Evolutionary conservation across 2,797 vertebrate genomes (phyloP).

Genomic region (Vipera ursinii): DNA sequence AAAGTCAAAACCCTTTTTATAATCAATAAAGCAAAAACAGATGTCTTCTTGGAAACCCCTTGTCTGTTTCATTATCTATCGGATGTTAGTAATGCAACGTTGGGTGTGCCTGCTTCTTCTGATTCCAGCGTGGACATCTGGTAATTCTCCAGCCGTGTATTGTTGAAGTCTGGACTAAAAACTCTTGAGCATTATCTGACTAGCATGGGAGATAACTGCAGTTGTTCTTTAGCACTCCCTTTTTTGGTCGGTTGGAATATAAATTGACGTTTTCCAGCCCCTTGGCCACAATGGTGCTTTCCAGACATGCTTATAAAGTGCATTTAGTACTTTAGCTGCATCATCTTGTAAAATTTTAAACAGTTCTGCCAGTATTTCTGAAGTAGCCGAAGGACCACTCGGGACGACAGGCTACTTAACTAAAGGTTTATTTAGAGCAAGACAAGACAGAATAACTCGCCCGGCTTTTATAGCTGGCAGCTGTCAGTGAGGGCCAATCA

Average conservation of each 20-base stretch:
- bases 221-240: not conserved
- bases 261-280: not conserved
- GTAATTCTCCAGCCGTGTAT: not conserved
- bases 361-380: not conserved
- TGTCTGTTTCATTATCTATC: not conserved
- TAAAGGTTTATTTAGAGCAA: no score
- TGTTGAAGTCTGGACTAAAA: not conserved
- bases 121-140: not conserved
- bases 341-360: not conserved
- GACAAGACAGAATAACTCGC: no score
- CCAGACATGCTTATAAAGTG: not conserved
- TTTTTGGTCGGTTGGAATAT: not conserved
- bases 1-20: not conserved
- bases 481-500: no score
- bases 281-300: not conserved
- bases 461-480: no score
- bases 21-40: not conserved
- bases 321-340: not conserved
- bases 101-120: not conserved
- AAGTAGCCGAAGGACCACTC: no score
- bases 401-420: no score
- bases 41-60: not conserved
- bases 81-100: not conserved
- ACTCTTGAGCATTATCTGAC: not conserved
- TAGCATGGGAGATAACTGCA: not conserved